Evolutionary conservation across 2,888 invertebrate species (phyloP).

Genomic region (Asteroscopus sphinx): DNA sequence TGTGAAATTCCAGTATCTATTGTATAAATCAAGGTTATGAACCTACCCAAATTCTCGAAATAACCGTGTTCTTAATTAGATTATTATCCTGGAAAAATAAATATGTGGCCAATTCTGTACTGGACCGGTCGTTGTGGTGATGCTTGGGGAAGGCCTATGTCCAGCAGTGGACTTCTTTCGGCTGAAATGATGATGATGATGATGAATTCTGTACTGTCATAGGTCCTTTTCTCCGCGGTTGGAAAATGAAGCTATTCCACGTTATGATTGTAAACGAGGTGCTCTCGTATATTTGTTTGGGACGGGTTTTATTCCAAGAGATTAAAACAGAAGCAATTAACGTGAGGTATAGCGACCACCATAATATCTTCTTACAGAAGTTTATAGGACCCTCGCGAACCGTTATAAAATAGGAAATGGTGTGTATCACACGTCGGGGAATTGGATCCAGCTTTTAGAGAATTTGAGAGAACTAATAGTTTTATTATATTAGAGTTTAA

Average conservation of each 20-base stretch:
- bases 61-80: constrained; percentile 14
- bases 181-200: no score
- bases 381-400: constrained; percentile 48
- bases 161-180: no score
- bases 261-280: constrained; percentile 49
- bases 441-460: constrained; percentile 43
- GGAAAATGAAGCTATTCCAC: constrained; percentile 44
- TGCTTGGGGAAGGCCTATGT: no score
- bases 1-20: no score
- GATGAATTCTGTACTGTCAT: no score
- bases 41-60: not conserved
- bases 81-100: constrained; percentile 14
- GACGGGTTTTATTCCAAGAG: constrained; percentile 62
- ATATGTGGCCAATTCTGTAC: constrained; percentile 3
- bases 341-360: constrained; percentile 41
- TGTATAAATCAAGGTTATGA: no score
- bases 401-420: constrained; percentile 52
- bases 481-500: constrained; percentile 33
- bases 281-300: constrained; percentile 65
- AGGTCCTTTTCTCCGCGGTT: constrained; percentile 16
- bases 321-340: constrained; percentile 67
- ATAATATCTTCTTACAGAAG: constrained; percentile 52
- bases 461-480: constrained; percentile 38
- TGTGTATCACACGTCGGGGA: constrained; percentile 46
- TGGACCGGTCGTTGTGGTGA: no score